These are phyloP conservation scores for Eubucco bourcierii DNA, from an alignment of 2,113 vertebrate genomes.

Conservation along the genomic window DNA sequence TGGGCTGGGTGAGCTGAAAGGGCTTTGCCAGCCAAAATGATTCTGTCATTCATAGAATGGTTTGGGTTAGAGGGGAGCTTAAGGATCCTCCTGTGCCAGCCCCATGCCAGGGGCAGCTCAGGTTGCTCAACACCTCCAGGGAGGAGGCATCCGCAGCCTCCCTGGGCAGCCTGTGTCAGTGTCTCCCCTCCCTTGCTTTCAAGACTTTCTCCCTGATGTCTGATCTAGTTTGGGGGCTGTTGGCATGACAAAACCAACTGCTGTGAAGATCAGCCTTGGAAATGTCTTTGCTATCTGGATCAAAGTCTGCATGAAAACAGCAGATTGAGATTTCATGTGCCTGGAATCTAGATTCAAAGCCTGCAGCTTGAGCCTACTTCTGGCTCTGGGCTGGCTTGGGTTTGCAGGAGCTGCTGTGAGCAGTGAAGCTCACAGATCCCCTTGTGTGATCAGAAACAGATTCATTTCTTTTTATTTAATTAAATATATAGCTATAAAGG, in stretches of 20 bases:
- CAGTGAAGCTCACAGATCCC: slow-evolving; percentile 18
- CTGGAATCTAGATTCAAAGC: neutral
- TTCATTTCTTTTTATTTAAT: neutral
- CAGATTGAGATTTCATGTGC: slow-evolving; percentile 20
- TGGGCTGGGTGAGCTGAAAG: too few relatives aligned
- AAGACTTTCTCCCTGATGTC: too few relatives aligned
- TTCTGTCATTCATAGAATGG: too few relatives aligned
- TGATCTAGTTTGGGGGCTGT: neutral
- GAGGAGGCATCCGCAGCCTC: too few relatives aligned
- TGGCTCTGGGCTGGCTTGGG: slow-evolving; percentile 9
- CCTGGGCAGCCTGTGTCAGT: too few relatives aligned
- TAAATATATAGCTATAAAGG: neutral
- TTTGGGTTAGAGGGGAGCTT: too few relatives aligned
- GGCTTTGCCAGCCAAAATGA: too few relatives aligned
- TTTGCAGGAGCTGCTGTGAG: neutral
- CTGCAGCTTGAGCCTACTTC: slow-evolving; percentile 31
- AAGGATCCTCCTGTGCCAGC: too few relatives aligned
- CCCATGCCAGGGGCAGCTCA: too few relatives aligned
- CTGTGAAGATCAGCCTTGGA: slow-evolving; percentile 1
- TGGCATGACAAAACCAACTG: neutral
- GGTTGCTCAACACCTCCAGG: too few relatives aligned
- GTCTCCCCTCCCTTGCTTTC: too few relatives aligned
- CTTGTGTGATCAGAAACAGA: neutral
- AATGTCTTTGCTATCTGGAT: neutral
- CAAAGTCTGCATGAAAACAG: neutral